A percentile compares a stretch with the other conserved stretches of the same genome.
Evolutionary conservation across 2,888 invertebrate species (phyloP).

Genomic region (Ormia ochracea): DNA sequence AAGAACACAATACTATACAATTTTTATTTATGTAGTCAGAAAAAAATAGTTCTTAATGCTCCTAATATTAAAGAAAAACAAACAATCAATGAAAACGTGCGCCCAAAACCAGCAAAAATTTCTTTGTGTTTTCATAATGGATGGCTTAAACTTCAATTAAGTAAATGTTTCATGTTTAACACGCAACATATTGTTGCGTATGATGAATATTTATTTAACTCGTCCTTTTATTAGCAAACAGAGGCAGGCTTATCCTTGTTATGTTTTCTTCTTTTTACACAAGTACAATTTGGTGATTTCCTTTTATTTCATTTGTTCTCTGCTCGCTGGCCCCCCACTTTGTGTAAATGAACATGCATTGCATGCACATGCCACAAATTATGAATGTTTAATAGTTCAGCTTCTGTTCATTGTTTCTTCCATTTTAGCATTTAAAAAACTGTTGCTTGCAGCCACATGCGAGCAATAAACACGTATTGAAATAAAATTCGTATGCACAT

Average conservation of each 20-base stretch:
- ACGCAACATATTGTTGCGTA: conserved; percentile 56
- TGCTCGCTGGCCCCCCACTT: background rate
- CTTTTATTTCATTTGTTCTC: conserved; percentile 17
- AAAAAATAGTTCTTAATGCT: no score
- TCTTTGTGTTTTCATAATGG: background rate
- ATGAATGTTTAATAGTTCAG: conserved; percentile 52
- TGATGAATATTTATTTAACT: conserved; percentile 54
- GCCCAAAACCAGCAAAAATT: no score
- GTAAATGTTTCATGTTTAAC: conserved; percentile 40
- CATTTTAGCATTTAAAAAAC: conserved; percentile 43
- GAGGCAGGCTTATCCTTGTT: conserved; percentile 6
- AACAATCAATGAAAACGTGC: no score
- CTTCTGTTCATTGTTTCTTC: conserved; percentile 36
- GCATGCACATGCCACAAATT: conserved; percentile 51
- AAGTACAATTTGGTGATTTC: conserved; percentile 1
- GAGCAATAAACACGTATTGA: background rate
- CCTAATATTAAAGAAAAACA: no score
- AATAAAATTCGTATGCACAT: background rate
- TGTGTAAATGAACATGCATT: conserved; percentile 17
- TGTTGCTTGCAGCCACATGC: conserved; percentile 41
- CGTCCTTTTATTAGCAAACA: conserved; percentile 44
- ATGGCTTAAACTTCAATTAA: conserved; percentile 27
- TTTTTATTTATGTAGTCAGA: no score
- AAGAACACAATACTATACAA: no score
- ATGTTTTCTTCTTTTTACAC: background rate